Base-by-base conservation (phyloP, 2,888 invertebrate species). In the Omphaloscelis lunosa region DNA sequence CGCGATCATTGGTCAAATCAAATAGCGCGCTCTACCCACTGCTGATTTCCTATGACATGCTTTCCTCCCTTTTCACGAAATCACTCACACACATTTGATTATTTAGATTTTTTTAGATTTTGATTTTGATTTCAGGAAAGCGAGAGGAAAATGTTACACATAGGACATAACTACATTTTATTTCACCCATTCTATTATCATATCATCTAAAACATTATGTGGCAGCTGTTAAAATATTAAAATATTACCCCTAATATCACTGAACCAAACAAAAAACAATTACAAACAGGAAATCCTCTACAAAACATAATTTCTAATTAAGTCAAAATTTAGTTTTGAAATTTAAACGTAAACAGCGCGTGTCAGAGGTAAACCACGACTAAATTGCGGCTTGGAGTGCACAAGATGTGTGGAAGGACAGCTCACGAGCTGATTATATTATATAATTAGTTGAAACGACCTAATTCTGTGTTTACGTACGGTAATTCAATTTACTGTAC, bases 341-440 rank as follows among this genome's bases (percentile, higher is more conserved):
- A 84, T 88, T 80, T 75, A 83, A 79, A 89, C 86, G 72, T 82
- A 86, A 85, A 88, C 89, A 87, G 80, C 73, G 82, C 86, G 88
- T 90, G 93, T 91, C 91, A 90, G 91, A 89, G 92, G 93, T 89
- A 75, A 89, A 89, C 94, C 95, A 85, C 94, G 92, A 90, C 93
- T 93, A 93, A 92, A 94, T 93, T 94, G 94, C 86, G 94, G 94
- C 89, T 93, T 93, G 85, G 92, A 90, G 89, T 94, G 95, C 90
- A 90, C 91, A 91, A 90, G 95, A 94, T 93, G 91, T 91, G 93
- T 89, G 91, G 90, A 84, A 79, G 62, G 82, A 67, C 61, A 71
- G 66, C 68, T 63, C 58, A 62, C 27, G 58, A 48, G 58, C 70
- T 85, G 70, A 80, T 82, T 87, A 81, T 45, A 78, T 82, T 45